Base-by-base conservation (phyloP, 2,113 vertebrate genomes). In the Alouatta palliata region DNA sequence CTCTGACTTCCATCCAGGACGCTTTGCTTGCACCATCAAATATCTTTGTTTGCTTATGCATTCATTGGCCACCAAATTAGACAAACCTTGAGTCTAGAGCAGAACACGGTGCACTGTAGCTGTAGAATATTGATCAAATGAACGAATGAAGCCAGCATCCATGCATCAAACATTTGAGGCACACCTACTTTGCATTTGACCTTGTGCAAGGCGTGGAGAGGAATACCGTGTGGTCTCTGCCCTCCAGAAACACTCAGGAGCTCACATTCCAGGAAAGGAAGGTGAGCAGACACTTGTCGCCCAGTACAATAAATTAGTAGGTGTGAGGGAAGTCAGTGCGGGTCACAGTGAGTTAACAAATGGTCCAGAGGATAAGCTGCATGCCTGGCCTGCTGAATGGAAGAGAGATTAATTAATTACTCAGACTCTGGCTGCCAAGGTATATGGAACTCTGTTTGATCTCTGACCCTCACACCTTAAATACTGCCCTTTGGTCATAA, bases 401-500 rank as follows among this genome's bases (percentile, higher is more conserved):
- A 52, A 45, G 2, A n/a, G 56, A 87, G 61, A 85, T 54, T 16
- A 27, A 89, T 86, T 77, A 95, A 95, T 94, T 66, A 95, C 56
- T 83, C 11, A 1, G 75, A 81, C 73, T 94, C 93, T 9, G 43
- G n/a, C 27, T 7, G 93, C 84, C 91, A 95, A 75, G 95, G 80
- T 97, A 49, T 54, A 79, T 90, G 94, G 90, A 77, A 14, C 95
- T 87, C 21, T 64, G 73, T 94, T 87, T 95, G 94, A 75, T 70
- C 56, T 6, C 73, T 43, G 92, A 82, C 96, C 96, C 45, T 81
- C 87, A 95, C 27, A 43, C 88, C 97, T 96, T 92, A 93, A 95
- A 94, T 23, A 73, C 25, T 93, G 92, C 16, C 2, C 58, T 71
- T 91, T 73, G 92, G 87, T 93, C 71, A 97, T 45, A 17, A 82